Conservation (phyloP, 37 sponge, comb jelly and placozoan genomes). For the Spongia lamella region DNA sequence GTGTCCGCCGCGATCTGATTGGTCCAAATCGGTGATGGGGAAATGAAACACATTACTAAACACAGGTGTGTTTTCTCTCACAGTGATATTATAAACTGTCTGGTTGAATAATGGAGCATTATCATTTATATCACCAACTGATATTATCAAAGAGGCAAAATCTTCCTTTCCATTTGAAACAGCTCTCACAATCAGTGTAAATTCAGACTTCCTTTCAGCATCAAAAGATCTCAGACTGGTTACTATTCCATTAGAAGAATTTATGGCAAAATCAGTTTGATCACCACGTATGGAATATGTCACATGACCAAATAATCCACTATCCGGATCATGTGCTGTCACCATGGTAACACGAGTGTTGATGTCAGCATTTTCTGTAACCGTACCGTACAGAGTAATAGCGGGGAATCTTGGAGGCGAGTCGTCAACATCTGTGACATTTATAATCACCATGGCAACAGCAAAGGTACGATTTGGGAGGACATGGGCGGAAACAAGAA, state of each 20-base stretch:
- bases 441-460: conserved; percentile 25
- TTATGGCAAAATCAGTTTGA: background rate
- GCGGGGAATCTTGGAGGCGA: conserved; percentile 27
- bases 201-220: too few species aligned
- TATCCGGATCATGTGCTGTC: conserved; percentile 45
- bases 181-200: background rate
- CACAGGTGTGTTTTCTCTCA: conserved; percentile 23
- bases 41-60: conserved; percentile 2
- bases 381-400: background rate
- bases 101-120: conserved; percentile 22
- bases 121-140: conserved; percentile 43
- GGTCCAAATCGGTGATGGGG: conserved; percentile 29
- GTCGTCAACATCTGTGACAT: conserved; percentile 46
- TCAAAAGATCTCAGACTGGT: background rate
- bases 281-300: conserved; percentile 3
- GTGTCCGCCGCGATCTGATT: conserved; percentile 3
- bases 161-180: background rate
- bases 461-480: background rate
- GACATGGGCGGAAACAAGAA: conserved; percentile 30
- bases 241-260: background rate
- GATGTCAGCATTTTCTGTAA: conserved; percentile 22
- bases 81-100: background rate
- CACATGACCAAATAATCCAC: conserved; percentile 35
- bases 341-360: conserved; percentile 33
- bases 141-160: background rate